These are phyloP conservation scores for Phengaris alcon DNA, from an alignment of 2,888 invertebrate genomes.

Conservation along the genomic window DNA sequence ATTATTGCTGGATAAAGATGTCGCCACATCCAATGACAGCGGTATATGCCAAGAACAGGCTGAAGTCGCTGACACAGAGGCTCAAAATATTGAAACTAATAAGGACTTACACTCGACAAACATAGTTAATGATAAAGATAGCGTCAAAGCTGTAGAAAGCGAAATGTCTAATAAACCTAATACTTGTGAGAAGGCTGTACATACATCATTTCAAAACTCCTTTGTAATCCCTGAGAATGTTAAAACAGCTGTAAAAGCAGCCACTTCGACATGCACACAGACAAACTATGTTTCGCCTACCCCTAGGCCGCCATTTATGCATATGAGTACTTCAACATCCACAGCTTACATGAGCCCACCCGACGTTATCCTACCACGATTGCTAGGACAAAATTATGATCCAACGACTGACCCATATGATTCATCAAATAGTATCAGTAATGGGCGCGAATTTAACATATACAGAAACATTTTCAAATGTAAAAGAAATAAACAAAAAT, in stretches of 20 bases:
- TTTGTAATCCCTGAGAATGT: constrained; percentile 42
- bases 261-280: constrained; percentile 65
- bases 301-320: constrained; percentile 56
- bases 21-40: not conserved
- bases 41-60: constrained; percentile 7
- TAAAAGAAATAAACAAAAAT: constrained; percentile 29
- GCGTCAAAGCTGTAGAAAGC: constrained; percentile 18
- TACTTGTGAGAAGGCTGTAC: constrained; percentile 47
- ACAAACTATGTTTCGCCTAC: constrained; percentile 57
- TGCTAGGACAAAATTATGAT: constrained; percentile 47
- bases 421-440: constrained; percentile 40
- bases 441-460: constrained; percentile 38
- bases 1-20: not conserved
- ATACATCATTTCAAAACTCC: constrained; percentile 47
- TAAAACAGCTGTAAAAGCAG: constrained; percentile 46
- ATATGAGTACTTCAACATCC: constrained; percentile 74
- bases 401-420: constrained; percentile 45
- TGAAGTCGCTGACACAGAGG: not conserved
- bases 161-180: constrained; percentile 27
- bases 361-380: constrained; percentile 62
- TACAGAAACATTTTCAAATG: not conserved
- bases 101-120: not conserved
- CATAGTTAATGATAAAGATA: constrained; percentile 9
- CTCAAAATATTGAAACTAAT: not conserved
- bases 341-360: constrained; percentile 77